phyloP scores from a whole-genome alignment of 2,797 vertebrate genomes.

The Botia kubotai region DNA sequence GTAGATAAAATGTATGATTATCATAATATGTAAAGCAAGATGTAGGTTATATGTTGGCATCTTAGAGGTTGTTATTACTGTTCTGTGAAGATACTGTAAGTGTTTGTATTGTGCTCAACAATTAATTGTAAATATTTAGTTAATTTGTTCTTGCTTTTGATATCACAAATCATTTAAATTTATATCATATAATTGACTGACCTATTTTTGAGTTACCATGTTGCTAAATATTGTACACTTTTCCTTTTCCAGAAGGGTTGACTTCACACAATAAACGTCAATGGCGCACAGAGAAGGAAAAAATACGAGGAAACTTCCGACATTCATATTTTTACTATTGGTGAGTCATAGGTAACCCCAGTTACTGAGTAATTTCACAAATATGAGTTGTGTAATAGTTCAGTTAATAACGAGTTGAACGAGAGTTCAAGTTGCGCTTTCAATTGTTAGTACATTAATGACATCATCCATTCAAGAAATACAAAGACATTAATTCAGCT shows the following conservation, averaged over 20 bases:
- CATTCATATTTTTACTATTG: not conserved
- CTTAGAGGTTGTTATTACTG: no score
- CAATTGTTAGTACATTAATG: not conserved
- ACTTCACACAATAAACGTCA: not conserved
- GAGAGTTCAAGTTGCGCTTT: not conserved
- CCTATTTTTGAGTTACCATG: not conserved
- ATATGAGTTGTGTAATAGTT: not conserved
- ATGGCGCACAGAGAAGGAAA: no score
- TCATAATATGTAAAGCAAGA: no score
- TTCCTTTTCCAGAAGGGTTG: not conserved
- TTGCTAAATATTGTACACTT: not conserved
- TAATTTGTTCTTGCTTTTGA: no score
- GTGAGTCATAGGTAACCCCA: slow-evolving; percentile 1
- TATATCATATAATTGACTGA: not conserved
- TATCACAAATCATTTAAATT: no score
- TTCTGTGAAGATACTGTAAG: no score
- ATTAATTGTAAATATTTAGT: no score
- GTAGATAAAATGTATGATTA: no score
- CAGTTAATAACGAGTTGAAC: not conserved
- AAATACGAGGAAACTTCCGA: not conserved
- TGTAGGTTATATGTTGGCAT: no score
- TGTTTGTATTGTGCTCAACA: no score
- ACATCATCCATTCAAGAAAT: not conserved
- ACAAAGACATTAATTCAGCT: not conserved
- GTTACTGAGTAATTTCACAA: not conserved